These are phyloP conservation scores for Podarcis cretensis DNA, from an alignment of 2,113 vertebrate genomes.

Conservation along the genomic window DNA sequence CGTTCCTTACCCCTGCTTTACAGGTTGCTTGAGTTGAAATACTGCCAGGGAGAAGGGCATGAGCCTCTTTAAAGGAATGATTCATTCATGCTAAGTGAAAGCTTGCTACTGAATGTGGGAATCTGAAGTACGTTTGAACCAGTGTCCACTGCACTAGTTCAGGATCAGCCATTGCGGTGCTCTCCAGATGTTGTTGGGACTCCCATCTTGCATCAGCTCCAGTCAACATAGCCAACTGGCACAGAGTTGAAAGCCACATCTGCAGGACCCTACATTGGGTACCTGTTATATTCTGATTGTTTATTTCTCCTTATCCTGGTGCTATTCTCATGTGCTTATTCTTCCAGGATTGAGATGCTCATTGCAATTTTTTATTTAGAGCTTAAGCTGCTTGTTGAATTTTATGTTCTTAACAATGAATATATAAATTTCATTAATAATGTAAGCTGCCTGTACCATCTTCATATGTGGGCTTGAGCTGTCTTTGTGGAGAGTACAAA, in stretches of 20 bases:
- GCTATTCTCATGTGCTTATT: background rate
- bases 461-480: background rate
- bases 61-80: background rate
- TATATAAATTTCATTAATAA: too few relatives aligned
- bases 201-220: too few relatives aligned
- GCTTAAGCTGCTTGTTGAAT: too few relatives aligned
- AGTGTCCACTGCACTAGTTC: background rate
- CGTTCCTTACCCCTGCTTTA: background rate
- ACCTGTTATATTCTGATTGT: background rate
- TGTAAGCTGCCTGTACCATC: too few relatives aligned
- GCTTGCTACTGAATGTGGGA: background rate
- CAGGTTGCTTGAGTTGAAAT: background rate
- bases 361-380: background rate
- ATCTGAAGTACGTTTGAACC: background rate
- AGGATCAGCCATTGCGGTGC: too few relatives aligned
- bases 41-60: background rate
- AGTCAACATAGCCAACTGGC: too few relatives aligned
- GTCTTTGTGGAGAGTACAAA: background rate
- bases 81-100: background rate
- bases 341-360: background rate
- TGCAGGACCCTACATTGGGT: too few relatives aligned
- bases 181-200: too few relatives aligned
- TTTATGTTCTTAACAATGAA: too few relatives aligned
- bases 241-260: too few relatives aligned
- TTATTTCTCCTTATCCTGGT: background rate